Conservation (phyloP, 2,797 vertebrate species). For the Taeniopygia guttata region DNA sequence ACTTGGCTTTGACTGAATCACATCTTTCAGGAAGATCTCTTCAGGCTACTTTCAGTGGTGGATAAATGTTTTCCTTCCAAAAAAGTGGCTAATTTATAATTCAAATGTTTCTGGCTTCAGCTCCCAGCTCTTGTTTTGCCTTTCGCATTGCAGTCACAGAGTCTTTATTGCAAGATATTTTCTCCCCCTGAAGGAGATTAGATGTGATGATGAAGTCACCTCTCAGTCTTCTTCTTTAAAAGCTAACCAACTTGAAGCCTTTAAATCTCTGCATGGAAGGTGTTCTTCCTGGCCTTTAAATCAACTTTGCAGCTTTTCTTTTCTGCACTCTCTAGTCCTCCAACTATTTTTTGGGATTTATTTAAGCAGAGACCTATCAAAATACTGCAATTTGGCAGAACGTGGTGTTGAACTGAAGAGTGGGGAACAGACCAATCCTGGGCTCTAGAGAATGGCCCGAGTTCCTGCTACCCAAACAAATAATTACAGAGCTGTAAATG, state of each 20-base stretch:
- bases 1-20: neutral
- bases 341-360: neutral
- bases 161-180: neutral
- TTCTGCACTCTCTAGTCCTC: neutral
- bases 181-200: neutral
- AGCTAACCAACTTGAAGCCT: slow-evolving; percentile 5
- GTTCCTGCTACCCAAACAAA: slow-evolving; percentile 3
- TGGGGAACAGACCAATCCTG: neutral
- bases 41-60: neutral
- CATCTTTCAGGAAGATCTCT: slow-evolving; percentile 5
- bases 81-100: slow-evolving; percentile 22
- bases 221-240: slow-evolving; percentile 12
- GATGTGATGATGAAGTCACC: neutral
- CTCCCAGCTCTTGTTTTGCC: slow-evolving; percentile 18
- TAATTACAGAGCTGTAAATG: neutral
- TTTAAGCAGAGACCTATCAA: neutral
- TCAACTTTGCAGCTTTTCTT: neutral
- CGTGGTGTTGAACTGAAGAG: neutral
- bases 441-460: neutral
- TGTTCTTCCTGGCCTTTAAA: slow-evolving; percentile 15
- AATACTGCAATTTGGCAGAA: neutral
- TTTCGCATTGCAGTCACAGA: neutral
- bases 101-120: neutral
- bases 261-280: slow-evolving; percentile 15
- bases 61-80: neutral